Evolutionary conservation across 2,113 vertebrate species (phyloP), one percentile per base, ranked within the genome.

Genomic region (Amphilophus citrinellus): DNA sequence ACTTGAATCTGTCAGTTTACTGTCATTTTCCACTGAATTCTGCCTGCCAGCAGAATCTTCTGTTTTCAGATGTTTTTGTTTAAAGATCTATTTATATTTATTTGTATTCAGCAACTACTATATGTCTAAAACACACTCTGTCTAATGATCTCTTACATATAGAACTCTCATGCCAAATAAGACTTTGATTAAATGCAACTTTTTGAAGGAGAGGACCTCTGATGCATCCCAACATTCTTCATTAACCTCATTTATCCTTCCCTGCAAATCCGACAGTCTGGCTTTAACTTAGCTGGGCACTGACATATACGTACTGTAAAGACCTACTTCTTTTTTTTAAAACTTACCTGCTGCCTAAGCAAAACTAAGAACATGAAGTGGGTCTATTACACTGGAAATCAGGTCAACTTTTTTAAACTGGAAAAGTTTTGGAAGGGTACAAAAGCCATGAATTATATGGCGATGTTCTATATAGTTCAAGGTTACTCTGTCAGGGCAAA

Each of bases 291-390:
- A n/a, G 14, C 18, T 61, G 57, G 24, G 58, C 56, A 61, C 61
- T 61, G 63, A 59, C 2, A 44, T 13, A 37, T 17, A 50, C 37
- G 61, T 44, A 6, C 4, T 10, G 17, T 61, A 37, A 3, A 18
- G 62, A 44, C 80, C 77, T 8, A 57, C 11, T 79, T 83, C 42
- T 79, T 53, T 53, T 17, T 77, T 50, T 84, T 66, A 44, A 71
- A 37, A 20, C 59, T 47, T 18, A 39, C n/a, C 30, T 73, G 66
- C 66, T 59, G 15, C 3, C 57, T 47, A 61, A 84, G 66, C 50
- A 73, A 79, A 63, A 27, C 44, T 61, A 7, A 47, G 35, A 76
- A 37, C 27, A 80, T 61, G 7, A 77, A 82, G 80, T 30, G 30
- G 27, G 39, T 76, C 42, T 24, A n/a, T 56, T 78, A 39, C 66